Conservation (phyloP, 2,888 invertebrate species). For the Monopis laevigella region DNA sequence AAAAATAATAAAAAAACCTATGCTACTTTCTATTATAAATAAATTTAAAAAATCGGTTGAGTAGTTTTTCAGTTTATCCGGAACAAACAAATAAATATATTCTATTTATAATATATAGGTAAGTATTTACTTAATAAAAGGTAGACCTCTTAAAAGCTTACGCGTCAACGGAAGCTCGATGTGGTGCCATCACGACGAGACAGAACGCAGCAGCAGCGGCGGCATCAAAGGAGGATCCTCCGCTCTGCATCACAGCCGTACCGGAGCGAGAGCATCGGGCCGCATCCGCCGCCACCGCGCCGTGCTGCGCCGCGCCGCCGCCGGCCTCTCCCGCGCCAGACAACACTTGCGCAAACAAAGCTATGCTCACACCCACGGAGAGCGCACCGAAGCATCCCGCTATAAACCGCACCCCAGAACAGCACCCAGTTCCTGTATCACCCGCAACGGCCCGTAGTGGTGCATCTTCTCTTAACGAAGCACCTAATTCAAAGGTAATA, state of each 20-base stretch:
- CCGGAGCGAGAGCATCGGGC: constrained; percentile 78
- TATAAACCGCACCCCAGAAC: constrained; percentile 72
- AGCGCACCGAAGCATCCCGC: constrained; percentile 72
- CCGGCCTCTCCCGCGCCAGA: constrained; percentile 45
- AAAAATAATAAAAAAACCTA: too few species aligned
- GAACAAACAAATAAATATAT: too few species aligned
- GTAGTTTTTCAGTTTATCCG: too few species aligned
- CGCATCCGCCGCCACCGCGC: constrained; percentile 78
- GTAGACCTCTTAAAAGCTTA: too few species aligned
- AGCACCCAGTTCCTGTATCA: constrained; percentile 29
- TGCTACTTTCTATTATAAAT: too few species aligned
- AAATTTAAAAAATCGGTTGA: too few species aligned
- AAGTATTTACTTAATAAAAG: too few species aligned
- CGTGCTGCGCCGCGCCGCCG: constrained; percentile 76
- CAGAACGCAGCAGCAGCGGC: constrained; percentile 79
- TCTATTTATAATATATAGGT: too few species aligned
- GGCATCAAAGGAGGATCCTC: constrained; percentile 82
- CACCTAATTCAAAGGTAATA: too few species aligned
- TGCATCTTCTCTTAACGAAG: constrained; percentile 66
- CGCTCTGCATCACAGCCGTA: constrained; percentile 70
- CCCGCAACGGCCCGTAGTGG: constrained; percentile 47
- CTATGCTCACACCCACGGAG: constrained; percentile 73
- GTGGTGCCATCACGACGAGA: constrained; percentile 76
- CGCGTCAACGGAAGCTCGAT: constrained; percentile 82
- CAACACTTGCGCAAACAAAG: constrained; percentile 77